phyloP scores from a whole-genome alignment of 2,797 vertebrate species.

The Nyctibius grandis region DNA sequence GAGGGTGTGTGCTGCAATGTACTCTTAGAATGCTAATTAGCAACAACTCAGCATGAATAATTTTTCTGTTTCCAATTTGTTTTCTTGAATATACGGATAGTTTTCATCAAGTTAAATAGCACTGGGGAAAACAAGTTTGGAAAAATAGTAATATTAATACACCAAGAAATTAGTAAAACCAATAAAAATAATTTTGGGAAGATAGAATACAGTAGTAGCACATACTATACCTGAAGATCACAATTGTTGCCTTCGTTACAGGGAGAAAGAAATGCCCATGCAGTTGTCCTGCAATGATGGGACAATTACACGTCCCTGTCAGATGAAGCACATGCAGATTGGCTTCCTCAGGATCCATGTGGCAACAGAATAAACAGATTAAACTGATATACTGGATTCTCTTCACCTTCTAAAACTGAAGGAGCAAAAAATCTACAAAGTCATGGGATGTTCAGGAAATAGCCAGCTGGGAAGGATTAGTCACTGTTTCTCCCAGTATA shows the following conservation, averaged over 20 bases:
- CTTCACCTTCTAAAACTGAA: neutral
- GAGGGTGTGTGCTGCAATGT: neutral
- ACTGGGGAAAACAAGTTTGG: neutral
- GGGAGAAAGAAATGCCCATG: neutral
- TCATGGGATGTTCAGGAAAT: fast-evolving
- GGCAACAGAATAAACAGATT: neutral
- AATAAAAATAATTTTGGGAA: neutral
- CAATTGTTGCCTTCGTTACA: neutral
- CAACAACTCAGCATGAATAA: neutral
- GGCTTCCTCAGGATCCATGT: neutral
- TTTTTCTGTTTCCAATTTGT: neutral
- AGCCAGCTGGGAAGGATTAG: neutral
- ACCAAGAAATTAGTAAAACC: neutral
- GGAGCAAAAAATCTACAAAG: neutral
- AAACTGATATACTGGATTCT: neutral
- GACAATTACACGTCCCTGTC: neutral
- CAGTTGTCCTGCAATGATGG: neutral
- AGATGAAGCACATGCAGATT: neutral
- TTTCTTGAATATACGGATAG: neutral
- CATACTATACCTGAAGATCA: neutral
- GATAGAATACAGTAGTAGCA: neutral
- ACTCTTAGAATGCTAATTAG: neutral
- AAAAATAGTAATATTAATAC: neutral
- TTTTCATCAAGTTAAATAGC: neutral
- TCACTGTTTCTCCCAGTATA: neutral